phyloP scores from a whole-genome alignment of 1,140 invertebrate genomes.

The Spodoptera litura region DNA sequence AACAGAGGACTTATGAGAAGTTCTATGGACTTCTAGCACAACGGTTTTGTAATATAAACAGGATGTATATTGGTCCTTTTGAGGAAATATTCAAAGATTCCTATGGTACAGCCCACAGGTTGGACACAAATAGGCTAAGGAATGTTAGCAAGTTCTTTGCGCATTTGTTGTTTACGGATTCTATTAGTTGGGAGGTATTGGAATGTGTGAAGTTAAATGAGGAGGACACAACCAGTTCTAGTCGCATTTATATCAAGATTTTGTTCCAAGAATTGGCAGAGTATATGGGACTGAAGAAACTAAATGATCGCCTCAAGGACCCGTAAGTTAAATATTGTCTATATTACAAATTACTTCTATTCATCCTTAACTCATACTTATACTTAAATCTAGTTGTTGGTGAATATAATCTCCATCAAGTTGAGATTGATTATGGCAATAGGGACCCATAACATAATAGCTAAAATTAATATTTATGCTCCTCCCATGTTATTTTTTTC shows the following conservation, averaged over 20 bases:
- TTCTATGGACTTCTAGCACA: slow-evolving; percentile 98
- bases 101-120: slow-evolving; percentile 96
- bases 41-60: slow-evolving; percentile 97
- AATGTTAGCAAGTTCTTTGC: slow-evolving; percentile 99
- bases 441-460: too few relatives aligned
- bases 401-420: too few relatives aligned
- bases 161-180: slow-evolving; percentile 98
- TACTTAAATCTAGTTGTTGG: too few relatives aligned
- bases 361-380: too few relatives aligned
- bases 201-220: slow-evolving; percentile 96
- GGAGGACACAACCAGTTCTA: slow-evolving; percentile 98
- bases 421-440: too few relatives aligned
- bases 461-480: too few relatives aligned
- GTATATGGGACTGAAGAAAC: slow-evolving; percentile 97
- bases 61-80: slow-evolving; percentile 96
- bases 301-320: slow-evolving; percentile 96
- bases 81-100: slow-evolving; percentile 98
- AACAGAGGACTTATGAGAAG: slow-evolving; percentile 99
- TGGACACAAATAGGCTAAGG: slow-evolving; percentile 98
- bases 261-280: slow-evolving; percentile 98
- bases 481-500: too few relatives aligned
- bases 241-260: slow-evolving; percentile 99
- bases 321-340: slow-evolving; percentile 77
- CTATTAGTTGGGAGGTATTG: slow-evolving; percentile 97
- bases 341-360: background rate